Evolutionary conservation across 2,797 vertebrate genomes (phyloP), one percentile per base, ranked within the genome.

Genomic region (Rhyacichthys aspro): DNA sequence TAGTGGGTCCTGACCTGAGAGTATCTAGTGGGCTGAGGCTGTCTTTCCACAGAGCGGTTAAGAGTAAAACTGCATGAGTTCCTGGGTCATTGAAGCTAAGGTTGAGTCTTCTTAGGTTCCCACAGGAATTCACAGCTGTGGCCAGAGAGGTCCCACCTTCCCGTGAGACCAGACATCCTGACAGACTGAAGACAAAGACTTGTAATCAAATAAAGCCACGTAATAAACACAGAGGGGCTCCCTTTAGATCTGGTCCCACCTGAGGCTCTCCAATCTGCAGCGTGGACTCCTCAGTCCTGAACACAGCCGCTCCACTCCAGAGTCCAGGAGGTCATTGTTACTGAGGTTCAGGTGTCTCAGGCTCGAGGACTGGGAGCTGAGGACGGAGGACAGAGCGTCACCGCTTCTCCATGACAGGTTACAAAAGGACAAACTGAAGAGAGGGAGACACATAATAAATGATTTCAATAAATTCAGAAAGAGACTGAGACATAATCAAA

Each of bases 251-350:
- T 33, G 23, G 34, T 14, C 28, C n/a, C 10, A 55, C 53, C 39
- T 42, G 38, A 55, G 23, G 0, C 11, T 42, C 23, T 55, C 53
- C 18, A 55, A 14, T 8, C 14, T 42, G 39, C 53, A 55, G 39
- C n/a, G 23, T 11, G 38, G 14, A 32, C 39, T 16, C n/a, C 9
- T 32, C 19, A 55, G 53, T n/a, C 53, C 53, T 15, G n/a, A 9
- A 55, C 19, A 32, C n/a, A 55, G 19, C 14, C 9, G 12, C 14
- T 16, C n/a, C 39, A 43, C 39, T 32, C 23, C 53, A 7, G 53
- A 32, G 53, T 43, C 39, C 38, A 11, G 14, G n/a, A 55, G 39
- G 39, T 55, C 53, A 14, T 55, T 55, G 23, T 43, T 55, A 39
- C 38, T 55, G 8, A 43, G 19, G 14, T 55, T n/a, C 19, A 55